Evolutionary conservation across 1,140 invertebrate species (phyloP).

Genomic region (Heliconius nattereri): DNA sequence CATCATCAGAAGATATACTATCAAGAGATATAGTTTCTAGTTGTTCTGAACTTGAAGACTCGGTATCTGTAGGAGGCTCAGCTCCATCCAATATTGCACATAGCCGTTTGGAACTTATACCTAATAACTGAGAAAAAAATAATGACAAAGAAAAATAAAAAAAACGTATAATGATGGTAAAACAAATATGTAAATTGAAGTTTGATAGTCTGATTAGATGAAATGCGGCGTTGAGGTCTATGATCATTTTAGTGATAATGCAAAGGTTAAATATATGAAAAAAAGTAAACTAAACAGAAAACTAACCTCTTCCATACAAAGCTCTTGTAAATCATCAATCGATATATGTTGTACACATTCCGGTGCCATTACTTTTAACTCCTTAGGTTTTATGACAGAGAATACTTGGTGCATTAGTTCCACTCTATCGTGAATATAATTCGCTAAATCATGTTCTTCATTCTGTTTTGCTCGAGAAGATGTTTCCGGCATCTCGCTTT

Average conservation of each 20-base stretch:
- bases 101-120: slow-evolving; percentile 82
- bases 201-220: background rate
- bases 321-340: slow-evolving; percentile 83
- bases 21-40: slow-evolving; percentile 83
- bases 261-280: background rate
- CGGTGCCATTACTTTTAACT: slow-evolving; percentile 83
- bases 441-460: slow-evolving; percentile 78
- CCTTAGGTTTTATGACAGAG: slow-evolving; percentile 83
- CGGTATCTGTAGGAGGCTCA: slow-evolving; percentile 82
- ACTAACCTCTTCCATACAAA: slow-evolving; percentile 83
- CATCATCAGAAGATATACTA: slow-evolving; percentile 82
- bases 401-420: slow-evolving; percentile 85
- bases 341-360: slow-evolving; percentile 81
- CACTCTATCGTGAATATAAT: slow-evolving; percentile 84
- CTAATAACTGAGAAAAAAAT: slow-evolving; percentile 67
- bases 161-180: background rate
- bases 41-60: slow-evolving; percentile 73
- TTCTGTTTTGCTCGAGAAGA: slow-evolving; percentile 41
- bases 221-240: background rate
- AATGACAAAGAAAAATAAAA: background rate
- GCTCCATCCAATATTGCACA: slow-evolving; percentile 81
- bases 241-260: background rate
- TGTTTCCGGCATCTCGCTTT: slow-evolving; percentile 32
- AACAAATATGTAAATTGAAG: no score
- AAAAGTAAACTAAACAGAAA: background rate